A percentile compares a stretch with the other conserved stretches of the same genome.
Conservation (phyloP, 2,888 invertebrate genomes). For the Opisthograptis luteolata region DNA sequence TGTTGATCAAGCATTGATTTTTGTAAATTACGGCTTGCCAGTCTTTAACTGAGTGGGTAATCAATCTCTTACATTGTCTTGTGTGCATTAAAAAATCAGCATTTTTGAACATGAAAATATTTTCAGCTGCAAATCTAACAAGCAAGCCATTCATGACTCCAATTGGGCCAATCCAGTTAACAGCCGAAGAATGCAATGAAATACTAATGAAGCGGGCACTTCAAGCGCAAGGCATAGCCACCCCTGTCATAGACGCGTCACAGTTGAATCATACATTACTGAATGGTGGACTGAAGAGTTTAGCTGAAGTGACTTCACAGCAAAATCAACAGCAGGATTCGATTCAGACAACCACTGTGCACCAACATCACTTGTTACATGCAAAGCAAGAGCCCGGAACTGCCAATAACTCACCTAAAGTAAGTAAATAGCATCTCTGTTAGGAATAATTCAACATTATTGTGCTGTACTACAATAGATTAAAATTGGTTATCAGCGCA, state of each 20-base stretch:
- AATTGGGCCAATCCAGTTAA: constrained; percentile 88
- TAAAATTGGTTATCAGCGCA: no score
- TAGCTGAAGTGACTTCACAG: constrained; percentile 67
- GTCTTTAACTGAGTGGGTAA: neutral
- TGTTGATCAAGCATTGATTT: neutral
- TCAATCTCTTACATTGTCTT: neutral
- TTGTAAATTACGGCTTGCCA: neutral
- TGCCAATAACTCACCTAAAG: constrained; percentile 82
- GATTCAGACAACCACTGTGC: constrained; percentile 65
- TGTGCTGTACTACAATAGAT: no score
- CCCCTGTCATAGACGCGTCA: constrained; percentile 77
- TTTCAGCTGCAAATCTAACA: constrained; percentile 72
- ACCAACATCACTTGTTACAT: constrained; percentile 79
- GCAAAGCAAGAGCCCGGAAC: constrained; percentile 85
- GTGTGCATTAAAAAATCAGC: neutral
- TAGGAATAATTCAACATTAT: neutral
- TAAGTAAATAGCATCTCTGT: constrained; percentile 45
- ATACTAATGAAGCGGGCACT: constrained; percentile 90
- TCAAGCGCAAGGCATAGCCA: constrained; percentile 85
- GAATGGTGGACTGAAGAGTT: constrained; percentile 72
- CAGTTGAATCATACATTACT: constrained; percentile 74
- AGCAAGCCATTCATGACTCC: constrained; percentile 89
- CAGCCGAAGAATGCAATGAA: constrained; percentile 91
- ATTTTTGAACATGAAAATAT: constrained; percentile 16
- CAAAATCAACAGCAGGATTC: constrained; percentile 59